Evolutionary conservation across 1,140 invertebrate genomes (phyloP).

Genomic region (Oedothorax gibbosus): DNA sequence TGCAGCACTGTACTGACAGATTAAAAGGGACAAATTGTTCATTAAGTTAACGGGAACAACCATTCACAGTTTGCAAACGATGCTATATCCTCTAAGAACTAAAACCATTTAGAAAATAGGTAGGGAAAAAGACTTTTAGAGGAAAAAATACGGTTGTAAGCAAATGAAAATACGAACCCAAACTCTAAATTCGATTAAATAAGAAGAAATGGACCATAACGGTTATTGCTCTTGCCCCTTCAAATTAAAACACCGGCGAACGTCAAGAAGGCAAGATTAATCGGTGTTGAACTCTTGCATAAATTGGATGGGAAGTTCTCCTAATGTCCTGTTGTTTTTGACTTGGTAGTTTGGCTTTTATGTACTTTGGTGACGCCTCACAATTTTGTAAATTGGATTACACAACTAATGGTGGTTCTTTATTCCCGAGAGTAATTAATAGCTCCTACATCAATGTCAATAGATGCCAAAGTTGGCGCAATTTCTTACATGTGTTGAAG

Average conservation of each 20-base stretch:
- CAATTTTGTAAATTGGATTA: slow-evolving; percentile 32
- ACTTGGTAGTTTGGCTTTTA: not conserved
- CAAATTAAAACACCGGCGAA: not conserved
- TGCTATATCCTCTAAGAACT: no score
- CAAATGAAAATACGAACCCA: no score
- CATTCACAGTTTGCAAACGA: no score
- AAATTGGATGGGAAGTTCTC: slow-evolving; percentile 17
- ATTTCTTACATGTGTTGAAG: no score
- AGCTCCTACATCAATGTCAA: not conserved
- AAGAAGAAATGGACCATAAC: not conserved
- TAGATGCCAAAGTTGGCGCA: not conserved
- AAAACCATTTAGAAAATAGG: no score
- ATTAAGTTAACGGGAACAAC: no score
- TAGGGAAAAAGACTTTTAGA: no score
- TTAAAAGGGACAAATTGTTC: no score
- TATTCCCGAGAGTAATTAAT: not conserved
- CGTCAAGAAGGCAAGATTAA: slow-evolving; percentile 2
- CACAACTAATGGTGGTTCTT: not conserved
- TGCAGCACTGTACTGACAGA: no score
- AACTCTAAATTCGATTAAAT: no score
- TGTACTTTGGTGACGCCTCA: not conserved
- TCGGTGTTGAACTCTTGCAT: slow-evolving; percentile 1
- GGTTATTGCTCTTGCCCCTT: not conserved
- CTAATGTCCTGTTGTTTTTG: not conserved
- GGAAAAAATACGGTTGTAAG: no score